Base-by-base conservation (phyloP, 2,888 invertebrate species). In the Emmelina monodactyla region DNA sequence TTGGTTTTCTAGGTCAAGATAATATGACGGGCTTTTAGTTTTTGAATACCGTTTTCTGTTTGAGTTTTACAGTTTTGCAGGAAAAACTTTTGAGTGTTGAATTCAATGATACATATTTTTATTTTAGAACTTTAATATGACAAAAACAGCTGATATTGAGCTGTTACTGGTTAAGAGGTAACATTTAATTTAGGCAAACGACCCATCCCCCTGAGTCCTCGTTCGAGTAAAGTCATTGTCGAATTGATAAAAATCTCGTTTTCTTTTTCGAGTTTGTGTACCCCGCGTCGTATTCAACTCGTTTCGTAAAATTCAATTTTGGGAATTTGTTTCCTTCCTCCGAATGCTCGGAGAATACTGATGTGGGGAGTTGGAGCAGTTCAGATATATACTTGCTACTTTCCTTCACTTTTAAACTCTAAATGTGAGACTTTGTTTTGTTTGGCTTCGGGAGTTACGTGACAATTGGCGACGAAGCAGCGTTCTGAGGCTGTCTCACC, bases 271-370 rank as follows among this genome's bases (percentile, higher is more conserved):
- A 72, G 71, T 75, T 76, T 70, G 64, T 75, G 57, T 68, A 70
- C 64, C 51, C 62, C 59, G 65, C 66, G 78, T 76, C 72, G 78
- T 73, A 73, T 75, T 72, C 76, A 75, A 75, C 76, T 78, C 76
- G 78, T 78, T 78, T 70, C 75, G 59, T 67, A 75, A 78, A 78
- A 79, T 79, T 78, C 79, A 79, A 79, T 79, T 79, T 78, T 76
- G 78, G 72, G 71, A 78, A 79, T 79, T 79, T 78, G 79, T 79
- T 75, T 70, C 76, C 72, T 71, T 68, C 61, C 68, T 65, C 60
- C 61, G 72, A 64, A 64, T 57, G 62, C 60, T 58, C 72, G 48
- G 50, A 52, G 78, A 78, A 79, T 79, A 79, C 78, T 78, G 69
- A 79, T 79, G 68, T 45, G 55, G 48, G 40, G 37, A 50, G 59